These are phyloP conservation scores for Synanthedon andrenaeformis DNA, from an alignment of 2,888 invertebrate genomes.

Conservation along the genomic window DNA sequence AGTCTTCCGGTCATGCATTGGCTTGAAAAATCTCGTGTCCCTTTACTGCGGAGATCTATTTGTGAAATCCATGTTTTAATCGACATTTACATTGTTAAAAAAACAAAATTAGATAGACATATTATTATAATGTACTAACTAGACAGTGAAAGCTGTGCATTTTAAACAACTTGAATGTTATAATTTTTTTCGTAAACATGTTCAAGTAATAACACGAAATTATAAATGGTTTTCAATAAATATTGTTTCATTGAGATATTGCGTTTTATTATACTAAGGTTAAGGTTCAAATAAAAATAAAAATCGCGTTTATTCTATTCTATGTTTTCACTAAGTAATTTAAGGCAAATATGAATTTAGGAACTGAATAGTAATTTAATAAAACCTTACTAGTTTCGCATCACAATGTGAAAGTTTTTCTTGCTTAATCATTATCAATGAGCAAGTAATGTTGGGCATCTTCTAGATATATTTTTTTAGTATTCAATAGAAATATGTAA, in stretches of 20 bases:
- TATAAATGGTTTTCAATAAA: slow-evolving; percentile 60
- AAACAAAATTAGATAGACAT: background rate
- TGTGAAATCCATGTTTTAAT: background rate
- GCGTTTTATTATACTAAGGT: background rate
- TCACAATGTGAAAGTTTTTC: too few species aligned
- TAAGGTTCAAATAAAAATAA: too few species aligned
- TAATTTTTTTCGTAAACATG: slow-evolving; percentile 53
- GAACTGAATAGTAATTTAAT: too few species aligned
- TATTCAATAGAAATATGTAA: too few species aligned
- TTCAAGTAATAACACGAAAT: slow-evolving; percentile 50
- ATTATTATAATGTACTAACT: slow-evolving; percentile 10
- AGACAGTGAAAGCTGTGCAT: slow-evolving; percentile 30
- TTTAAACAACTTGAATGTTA: slow-evolving; percentile 54
- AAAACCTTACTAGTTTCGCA: too few species aligned
- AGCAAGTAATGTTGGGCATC: too few species aligned
- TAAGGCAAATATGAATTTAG: too few species aligned
- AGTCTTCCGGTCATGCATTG: slow-evolving; percentile 54
- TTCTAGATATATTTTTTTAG: too few species aligned
- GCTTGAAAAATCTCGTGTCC: slow-evolving; percentile 27
- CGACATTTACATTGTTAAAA: background rate
- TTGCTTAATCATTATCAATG: too few species aligned
- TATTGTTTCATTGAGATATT: slow-evolving; percentile 29
- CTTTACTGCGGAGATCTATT: slow-evolving; percentile 16
- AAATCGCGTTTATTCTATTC: too few species aligned
- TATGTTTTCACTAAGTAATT: too few species aligned